Base-by-base conservation (phyloP, 2,113 vertebrate genomes). In the Osmerus eperlanus region DNA sequence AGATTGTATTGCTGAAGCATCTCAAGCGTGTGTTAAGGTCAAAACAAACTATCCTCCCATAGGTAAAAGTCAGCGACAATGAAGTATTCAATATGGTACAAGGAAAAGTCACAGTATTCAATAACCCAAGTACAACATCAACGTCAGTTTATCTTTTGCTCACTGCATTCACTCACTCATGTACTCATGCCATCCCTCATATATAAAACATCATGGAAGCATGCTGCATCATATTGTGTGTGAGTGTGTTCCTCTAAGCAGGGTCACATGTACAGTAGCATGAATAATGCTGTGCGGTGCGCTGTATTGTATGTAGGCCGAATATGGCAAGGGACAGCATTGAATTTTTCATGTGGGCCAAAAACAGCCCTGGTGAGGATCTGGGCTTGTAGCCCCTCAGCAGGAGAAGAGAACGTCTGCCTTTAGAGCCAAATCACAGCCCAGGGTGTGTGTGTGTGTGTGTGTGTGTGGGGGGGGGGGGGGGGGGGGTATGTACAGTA, bases 331-430 rank as follows among this genome's bases (percentile, higher is more conserved):
- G 53, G 59, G 85, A 86, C 78, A 76, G 79, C 76, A 64, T 67
- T 91, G 83, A 85, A 90, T 89, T 89, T 90, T 91, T 91, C 78
- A 90, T 91, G 85, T 16, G 16, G 85, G 66, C 80, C 84, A 81
- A 86, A 88, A 90, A 86, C 83, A 85, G 86, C 84, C 84, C 79
- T 77, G 79, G 75, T 5, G 70, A 82, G 32, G 32, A 6, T 7
- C 63, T 65, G 5, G 81, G 73, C 88, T 89, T 78, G 77, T 32
- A 74, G 69, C 65, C 76, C 63, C 82, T 79, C 82, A 47, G 78
- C 74, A 67, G 59, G 72, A 81, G 80, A 63, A 61, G 83, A 84
- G 77, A 77, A 85, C 75, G 74, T 80, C 72, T 71, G 61, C 81
- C 83, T 74, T 29, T 63, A 71, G 76, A 71, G 76, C 67, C 71